These are phyloP conservation scores for Menidia beryllina DNA, from an alignment of 2,113 vertebrate genomes.

Conservation along the genomic window DNA sequence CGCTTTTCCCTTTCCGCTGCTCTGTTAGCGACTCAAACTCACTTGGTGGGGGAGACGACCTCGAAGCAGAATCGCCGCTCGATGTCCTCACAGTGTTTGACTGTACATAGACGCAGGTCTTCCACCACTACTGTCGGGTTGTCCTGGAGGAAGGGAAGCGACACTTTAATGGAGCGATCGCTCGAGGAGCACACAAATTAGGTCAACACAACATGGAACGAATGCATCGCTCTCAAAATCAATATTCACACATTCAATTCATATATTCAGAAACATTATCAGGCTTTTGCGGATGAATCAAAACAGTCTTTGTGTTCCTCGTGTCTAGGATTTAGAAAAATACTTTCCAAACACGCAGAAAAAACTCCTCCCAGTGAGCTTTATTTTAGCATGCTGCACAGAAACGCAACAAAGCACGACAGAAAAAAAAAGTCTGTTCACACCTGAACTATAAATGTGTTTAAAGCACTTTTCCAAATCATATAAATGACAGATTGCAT, in stretches of 20 bases:
- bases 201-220: background rate
- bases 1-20: conserved; percentile 10
- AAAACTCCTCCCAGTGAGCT: background rate
- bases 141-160: conserved; percentile 82
- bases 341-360: background rate
- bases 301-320: background rate
- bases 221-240: background rate
- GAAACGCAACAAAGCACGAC: too few species aligned
- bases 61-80: conserved; percentile 98
- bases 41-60: conserved; percentile 98
- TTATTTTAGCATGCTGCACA: too few species aligned
- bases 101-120: conserved; percentile 93
- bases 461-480: too few species aligned
- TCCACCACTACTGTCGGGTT: conserved; percentile 97
- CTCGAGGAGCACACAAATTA: background rate
- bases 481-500: background rate
- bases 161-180: background rate
- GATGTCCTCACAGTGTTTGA: conserved; percentile 96
- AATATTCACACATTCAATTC: too few species aligned
- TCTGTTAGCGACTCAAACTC: conserved; percentile 55
- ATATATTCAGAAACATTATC: too few species aligned
- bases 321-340: too few species aligned
- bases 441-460: too few species aligned
- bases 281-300: too few species aligned
- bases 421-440: too few species aligned